These are phyloP conservation scores for Euschistus heros DNA, from an alignment of 1,140 invertebrate species.

Conservation along the genomic window DNA sequence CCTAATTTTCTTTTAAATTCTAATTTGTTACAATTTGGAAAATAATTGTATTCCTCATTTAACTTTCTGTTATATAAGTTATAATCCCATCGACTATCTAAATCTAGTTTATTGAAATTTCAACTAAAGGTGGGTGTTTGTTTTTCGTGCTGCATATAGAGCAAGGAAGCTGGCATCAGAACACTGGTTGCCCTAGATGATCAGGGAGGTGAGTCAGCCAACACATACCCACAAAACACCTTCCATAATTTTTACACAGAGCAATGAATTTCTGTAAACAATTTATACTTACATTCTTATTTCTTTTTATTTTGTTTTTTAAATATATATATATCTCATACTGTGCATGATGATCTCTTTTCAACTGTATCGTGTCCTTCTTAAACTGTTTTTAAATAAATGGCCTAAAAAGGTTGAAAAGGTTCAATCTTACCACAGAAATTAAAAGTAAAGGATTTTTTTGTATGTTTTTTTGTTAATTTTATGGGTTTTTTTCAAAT, in stretches of 20 bases:
- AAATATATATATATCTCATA: neutral
- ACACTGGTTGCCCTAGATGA: slow-evolving; percentile 97
- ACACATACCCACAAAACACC: slow-evolving; percentile 5
- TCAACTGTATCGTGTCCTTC: neutral
- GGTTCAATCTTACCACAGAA: neutral
- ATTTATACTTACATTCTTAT: slow-evolving; percentile 13
- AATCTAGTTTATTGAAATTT: slow-evolving; percentile 1
- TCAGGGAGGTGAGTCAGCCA: slow-evolving; percentile 90
- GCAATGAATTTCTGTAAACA: neutral
- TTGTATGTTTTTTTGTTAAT: no score
- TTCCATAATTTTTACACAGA: slow-evolving; percentile 13
- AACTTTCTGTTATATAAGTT: slow-evolving; percentile 1
- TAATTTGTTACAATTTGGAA: neutral
- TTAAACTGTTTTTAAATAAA: neutral
- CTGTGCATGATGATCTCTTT: neutral
- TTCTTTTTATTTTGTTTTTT: neutral
- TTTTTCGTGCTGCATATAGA: slow-evolving; percentile 67
- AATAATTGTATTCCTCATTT: neutral
- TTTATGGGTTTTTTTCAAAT: no score
- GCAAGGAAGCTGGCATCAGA: slow-evolving; percentile 98
- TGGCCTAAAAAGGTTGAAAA: neutral
- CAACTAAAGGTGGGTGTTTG: slow-evolving; percentile 35
- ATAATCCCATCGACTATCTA: slow-evolving; percentile 2
- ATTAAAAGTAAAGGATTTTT: no score
- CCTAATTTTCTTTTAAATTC: no score